Percentiles rank a stretch among this genome's conserved stretches.
Conservation (phyloP, 2,888 invertebrate species). For the Metopia argyrocephala region DNA sequence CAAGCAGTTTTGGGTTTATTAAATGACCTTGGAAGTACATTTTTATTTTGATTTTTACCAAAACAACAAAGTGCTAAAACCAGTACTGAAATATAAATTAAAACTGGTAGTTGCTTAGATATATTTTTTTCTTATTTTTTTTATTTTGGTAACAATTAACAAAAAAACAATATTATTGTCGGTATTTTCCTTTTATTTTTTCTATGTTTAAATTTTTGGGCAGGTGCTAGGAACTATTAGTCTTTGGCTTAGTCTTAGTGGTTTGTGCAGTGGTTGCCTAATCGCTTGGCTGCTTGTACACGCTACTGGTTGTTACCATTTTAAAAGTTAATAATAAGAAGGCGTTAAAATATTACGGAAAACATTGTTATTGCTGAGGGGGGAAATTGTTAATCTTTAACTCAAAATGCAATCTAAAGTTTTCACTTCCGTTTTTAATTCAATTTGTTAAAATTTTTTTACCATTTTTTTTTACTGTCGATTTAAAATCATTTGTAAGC, state of each 20-base stretch:
- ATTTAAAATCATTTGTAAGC: conserved; percentile 27
- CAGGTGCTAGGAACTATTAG: conserved; percentile 31
- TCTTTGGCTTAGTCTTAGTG: background rate
- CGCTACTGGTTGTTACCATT: conserved; percentile 20
- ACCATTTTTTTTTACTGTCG: background rate
- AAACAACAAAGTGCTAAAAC: background rate
- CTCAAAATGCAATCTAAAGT: conserved; percentile 35
- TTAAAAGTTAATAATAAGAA: conserved; percentile 18
- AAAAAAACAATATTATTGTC: background rate
- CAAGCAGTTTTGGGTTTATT: conserved; percentile 7
- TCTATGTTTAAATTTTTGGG: too few relatives aligned
- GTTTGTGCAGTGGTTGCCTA: background rate
- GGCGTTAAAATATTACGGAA: conserved; percentile 17
- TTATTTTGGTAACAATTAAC: conserved; percentile 22
- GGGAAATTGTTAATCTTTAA: background rate
- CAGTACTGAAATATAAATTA: background rate
- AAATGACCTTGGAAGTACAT: conserved; percentile 49
- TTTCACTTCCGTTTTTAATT: conserved; percentile 55
- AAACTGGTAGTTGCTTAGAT: conserved; percentile 15
- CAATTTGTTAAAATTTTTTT: conserved; percentile 14
- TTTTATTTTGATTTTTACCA: background rate
- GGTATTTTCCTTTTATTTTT: background rate
- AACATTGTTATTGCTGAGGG: background rate
- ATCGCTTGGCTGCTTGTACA: background rate
- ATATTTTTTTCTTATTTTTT: background rate